Conservation (phyloP, 2,888 invertebrate genomes). For the Sympetrum striolatum region DNA sequence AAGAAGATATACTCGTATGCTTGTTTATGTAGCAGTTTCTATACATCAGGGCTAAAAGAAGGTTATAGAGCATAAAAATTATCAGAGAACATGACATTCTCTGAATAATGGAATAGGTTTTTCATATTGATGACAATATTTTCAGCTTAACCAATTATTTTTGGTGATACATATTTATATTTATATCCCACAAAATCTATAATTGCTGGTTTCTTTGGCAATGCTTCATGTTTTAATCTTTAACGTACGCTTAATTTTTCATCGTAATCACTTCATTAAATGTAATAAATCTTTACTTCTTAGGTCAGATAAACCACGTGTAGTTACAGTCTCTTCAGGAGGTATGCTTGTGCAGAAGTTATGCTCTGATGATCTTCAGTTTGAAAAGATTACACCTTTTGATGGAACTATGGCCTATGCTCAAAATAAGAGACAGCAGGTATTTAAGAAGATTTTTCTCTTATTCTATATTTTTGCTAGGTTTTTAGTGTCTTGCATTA, state of each 20-base stretch:
- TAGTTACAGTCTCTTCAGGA: constrained; percentile 60
- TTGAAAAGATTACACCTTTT: constrained; percentile 58
- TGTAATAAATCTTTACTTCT: background rate
- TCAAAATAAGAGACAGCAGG: constrained; percentile 61
- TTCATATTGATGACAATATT: too few relatives aligned
- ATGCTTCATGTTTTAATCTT: background rate
- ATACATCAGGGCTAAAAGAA: too few relatives aligned
- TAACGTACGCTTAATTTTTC: background rate
- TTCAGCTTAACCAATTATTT: too few relatives aligned
- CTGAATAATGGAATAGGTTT: too few relatives aligned
- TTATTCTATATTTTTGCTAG: too few relatives aligned
- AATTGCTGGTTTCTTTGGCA: background rate
- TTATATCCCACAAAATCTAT: too few relatives aligned
- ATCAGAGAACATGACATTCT: too few relatives aligned
- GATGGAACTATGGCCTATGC: constrained; percentile 61
- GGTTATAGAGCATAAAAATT: too few relatives aligned
- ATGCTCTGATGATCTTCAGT: constrained; percentile 58
- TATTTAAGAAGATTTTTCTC: constrained; percentile 36
- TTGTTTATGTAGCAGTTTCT: too few relatives aligned
- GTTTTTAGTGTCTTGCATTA: background rate
- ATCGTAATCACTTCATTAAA: background rate
- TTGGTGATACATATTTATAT: too few relatives aligned
- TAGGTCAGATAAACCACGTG: constrained; percentile 55
- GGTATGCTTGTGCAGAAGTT: constrained; percentile 61
- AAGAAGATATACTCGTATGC: too few relatives aligned